phyloP scores from a whole-genome alignment of 2,797 vertebrate genomes.

The Delichon dasypus region DNA sequence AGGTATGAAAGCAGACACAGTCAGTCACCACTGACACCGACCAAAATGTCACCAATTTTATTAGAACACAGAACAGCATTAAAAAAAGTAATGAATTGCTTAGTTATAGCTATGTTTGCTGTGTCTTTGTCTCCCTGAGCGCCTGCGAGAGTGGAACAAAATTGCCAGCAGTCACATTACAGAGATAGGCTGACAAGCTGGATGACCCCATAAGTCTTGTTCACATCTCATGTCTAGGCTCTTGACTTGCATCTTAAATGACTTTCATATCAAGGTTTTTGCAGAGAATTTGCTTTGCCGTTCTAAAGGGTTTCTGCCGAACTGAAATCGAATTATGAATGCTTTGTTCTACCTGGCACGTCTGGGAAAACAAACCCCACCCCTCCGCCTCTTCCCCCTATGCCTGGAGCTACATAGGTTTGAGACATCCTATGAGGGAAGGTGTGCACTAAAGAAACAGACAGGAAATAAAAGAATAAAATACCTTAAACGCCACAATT shows the following conservation, averaged over 20 bases:
- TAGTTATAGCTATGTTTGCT: background rate
- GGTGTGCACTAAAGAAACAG: background rate
- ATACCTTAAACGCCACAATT: background rate
- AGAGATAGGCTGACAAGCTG: background rate
- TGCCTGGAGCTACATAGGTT: background rate
- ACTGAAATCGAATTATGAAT: background rate
- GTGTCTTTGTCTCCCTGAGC: background rate
- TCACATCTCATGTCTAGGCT: background rate
- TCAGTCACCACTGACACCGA: background rate
- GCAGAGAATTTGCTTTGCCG: background rate
- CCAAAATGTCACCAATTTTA: slow-evolving; percentile 22
- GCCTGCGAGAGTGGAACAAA: background rate
- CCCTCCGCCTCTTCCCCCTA: background rate
- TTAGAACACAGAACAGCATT: background rate
- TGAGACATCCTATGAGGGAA: background rate
- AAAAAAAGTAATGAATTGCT: background rate
- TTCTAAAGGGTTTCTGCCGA: background rate
- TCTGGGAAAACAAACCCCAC: background rate
- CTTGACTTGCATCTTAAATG: slow-evolving; percentile 13
- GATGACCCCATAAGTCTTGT: background rate
- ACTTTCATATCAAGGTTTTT: background rate
- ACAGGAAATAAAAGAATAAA: background rate
- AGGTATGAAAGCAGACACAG: background rate
- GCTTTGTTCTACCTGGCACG: background rate
- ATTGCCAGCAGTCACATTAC: background rate